Evolutionary conservation across 2,797 vertebrate genomes (phyloP), one percentile per base, ranked within the genome.

Genomic region (Neostethus bicornis): DNA sequence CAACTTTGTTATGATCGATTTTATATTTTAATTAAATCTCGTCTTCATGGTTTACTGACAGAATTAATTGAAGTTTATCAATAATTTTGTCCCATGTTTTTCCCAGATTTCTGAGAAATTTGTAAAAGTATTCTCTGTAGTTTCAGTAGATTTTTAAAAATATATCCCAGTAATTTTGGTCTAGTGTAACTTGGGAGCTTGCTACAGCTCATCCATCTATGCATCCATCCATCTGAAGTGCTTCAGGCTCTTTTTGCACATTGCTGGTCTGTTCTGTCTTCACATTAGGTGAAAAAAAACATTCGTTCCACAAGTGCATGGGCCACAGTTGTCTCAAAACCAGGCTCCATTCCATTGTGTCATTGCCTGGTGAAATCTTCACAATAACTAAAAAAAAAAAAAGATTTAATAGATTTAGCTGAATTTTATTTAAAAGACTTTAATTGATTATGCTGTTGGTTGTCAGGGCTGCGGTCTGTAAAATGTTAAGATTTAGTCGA

Each of bases 301-400:
- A 46, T 51, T 61, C 54, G 65, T 76, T 64, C 73, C 79, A 72
- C 38, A 58, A 73, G 37, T 54, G 43, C 58, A 24, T 50, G 49
- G 52, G 66, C 58, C 64, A 68, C 75, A 61, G 54, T 66, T 14
- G 54, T 51, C 54, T 84, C 73, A 39, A 52, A 66, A 60, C 71
- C 71, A 73, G 69, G 83, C 73, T 51, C 61, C 59, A 10, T 39
- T 61, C 60, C 3, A 42, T 82, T 79, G 85, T 75, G 73, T 85
- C 72, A 85, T 80, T 83, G 73, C 67, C 62, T 70, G 28, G 48
- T 78, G 69, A 51, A n/a, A 46, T 76, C 82, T 72, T 74, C 62
- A 61, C 67, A 45, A 29, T 12, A 6, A 21, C 38, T 14, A 35
- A 62, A 86, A 90, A 85, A 45, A 90, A 85, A 45, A 87, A 84